Evolutionary conservation across 2,888 invertebrate species (phyloP).

Genomic region (Acanthosoma haemorrhoidale): DNA sequence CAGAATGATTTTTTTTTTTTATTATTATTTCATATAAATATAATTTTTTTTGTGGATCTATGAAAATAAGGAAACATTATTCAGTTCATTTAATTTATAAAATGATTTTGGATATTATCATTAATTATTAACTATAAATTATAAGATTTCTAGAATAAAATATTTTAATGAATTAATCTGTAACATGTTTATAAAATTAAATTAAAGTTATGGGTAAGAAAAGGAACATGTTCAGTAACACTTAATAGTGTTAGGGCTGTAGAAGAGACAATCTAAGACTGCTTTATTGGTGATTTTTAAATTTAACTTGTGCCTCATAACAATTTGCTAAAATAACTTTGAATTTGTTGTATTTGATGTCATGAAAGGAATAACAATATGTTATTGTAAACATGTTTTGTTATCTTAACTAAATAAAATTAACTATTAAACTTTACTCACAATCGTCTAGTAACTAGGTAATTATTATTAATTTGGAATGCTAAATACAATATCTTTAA

Average conservation of each 20-base stretch:
- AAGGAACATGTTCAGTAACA: constrained; percentile 5
- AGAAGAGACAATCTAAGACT: neutral
- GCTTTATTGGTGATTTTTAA: constrained; percentile 10
- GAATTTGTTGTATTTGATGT: neutral
- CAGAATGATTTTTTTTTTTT: too few relatives aligned
- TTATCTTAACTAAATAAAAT: neutral
- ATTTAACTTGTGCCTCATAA: constrained; percentile 14
- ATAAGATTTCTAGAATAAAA: too few relatives aligned
- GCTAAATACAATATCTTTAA: neutral
- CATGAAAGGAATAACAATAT: too few relatives aligned
- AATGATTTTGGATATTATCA: too few relatives aligned
- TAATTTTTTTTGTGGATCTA: too few relatives aligned
- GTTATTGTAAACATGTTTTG: neutral
- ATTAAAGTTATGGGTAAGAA: neutral
- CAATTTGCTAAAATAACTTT: constrained; percentile 1
- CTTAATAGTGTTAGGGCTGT: neutral
- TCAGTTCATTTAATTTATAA: too few relatives aligned
- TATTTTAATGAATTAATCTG: too few relatives aligned
- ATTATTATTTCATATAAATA: too few relatives aligned
- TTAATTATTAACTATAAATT: too few relatives aligned
- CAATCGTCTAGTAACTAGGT: too few relatives aligned
- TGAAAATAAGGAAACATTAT: too few relatives aligned
- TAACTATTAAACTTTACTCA: neutral
- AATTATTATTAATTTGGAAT: neutral
- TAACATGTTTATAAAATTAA: neutral